These are phyloP conservation scores for Andrena cerasifolii DNA, from an alignment of 1,140 invertebrate species.

Conservation along the genomic window DNA sequence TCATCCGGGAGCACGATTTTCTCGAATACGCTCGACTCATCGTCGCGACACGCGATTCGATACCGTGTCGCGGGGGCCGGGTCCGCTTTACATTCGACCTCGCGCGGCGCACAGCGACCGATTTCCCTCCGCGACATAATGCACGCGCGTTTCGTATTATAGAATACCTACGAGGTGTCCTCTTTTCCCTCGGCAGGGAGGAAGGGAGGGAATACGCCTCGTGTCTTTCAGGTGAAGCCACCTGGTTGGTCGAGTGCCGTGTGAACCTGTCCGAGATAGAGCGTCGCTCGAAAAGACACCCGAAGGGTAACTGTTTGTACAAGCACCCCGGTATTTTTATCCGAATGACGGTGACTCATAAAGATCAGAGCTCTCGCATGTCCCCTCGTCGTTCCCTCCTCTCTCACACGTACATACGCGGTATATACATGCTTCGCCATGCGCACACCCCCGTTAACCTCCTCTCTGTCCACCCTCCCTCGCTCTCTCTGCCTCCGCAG, in stretches of 20 bases:
- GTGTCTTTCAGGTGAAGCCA: slow-evolving; percentile 65
- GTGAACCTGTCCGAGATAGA: slow-evolving; percentile 67
- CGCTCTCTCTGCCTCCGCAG: background rate
- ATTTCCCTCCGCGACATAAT: slow-evolving; percentile 19
- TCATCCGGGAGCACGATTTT: slow-evolving; percentile 12
- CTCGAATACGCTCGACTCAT: slow-evolving; percentile 1
- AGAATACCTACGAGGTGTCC: background rate
- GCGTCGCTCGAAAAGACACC: slow-evolving; percentile 64
- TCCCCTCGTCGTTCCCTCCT: slow-evolving; percentile 46
- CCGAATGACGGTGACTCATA: slow-evolving; percentile 75
- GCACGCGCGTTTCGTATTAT: slow-evolving; percentile 18
- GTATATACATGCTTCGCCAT: slow-evolving; percentile 23
- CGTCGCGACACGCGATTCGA: background rate
- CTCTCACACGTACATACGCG: slow-evolving; percentile 26
- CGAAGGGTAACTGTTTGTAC: slow-evolving; percentile 75
- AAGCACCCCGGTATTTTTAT: slow-evolving; percentile 75
- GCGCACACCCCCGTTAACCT: slow-evolving; percentile 37
- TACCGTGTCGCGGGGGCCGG: background rate
- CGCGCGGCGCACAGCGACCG: background rate
- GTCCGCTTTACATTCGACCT: background rate
- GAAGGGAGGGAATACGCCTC: background rate
- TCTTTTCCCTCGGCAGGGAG: slow-evolving; percentile 18
- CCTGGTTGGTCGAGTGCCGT: slow-evolving; percentile 67
- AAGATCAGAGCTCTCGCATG: slow-evolving; percentile 68
- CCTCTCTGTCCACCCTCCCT: background rate